phyloP scores from a whole-genome alignment of 1,140 invertebrate species.

The Bilobella aurantiaca region DNA sequence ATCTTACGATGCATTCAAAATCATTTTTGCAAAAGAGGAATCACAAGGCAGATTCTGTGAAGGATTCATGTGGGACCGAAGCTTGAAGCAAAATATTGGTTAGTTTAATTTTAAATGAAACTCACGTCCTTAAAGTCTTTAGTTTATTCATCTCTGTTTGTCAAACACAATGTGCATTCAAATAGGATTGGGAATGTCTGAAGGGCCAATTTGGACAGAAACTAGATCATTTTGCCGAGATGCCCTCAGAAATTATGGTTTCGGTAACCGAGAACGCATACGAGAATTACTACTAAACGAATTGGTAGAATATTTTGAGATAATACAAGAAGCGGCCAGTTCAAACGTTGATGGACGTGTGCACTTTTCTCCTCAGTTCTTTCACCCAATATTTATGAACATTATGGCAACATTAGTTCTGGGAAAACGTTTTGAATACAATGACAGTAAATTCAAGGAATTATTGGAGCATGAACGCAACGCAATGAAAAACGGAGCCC shows the following conservation, averaged over 20 bases:
- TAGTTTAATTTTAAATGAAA: background rate
- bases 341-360: background rate
- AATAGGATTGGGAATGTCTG: background rate
- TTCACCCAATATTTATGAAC: constrained; percentile 11
- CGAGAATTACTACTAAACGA: background rate
- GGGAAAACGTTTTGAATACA: constrained; percentile 6
- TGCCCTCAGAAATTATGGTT: background rate
- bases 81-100: background rate
- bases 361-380: background rate
- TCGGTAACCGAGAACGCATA: background rate
- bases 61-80: background rate
- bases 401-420: constrained; percentile 7
- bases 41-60: background rate
- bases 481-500: constrained; percentile 1
- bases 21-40: background rate
- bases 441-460: constrained; percentile 7
- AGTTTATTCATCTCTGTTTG: no score
- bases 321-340: background rate
- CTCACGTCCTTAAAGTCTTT: no score
- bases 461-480: background rate
- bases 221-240: background rate
- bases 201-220: background rate
- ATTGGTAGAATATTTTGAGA: background rate
- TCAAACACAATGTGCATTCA: background rate
- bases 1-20: background rate